Evolutionary conservation across 1,140 invertebrate genomes (phyloP).

Genomic region (Laupala kohalensis): DNA sequence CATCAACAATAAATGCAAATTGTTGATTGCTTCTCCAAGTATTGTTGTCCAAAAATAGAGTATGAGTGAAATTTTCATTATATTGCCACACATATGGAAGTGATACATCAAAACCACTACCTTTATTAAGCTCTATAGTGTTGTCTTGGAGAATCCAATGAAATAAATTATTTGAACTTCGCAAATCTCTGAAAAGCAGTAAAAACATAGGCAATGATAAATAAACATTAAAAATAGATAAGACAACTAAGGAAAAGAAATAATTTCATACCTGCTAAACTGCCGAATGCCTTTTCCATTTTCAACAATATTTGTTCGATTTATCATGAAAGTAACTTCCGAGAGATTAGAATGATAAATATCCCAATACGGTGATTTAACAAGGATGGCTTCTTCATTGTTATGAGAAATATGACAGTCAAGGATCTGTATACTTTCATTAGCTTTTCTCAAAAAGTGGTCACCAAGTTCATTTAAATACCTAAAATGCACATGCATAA

Average conservation of each 20-base stretch:
- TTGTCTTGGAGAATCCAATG: slow-evolving; percentile 85
- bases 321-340: slow-evolving; percentile 73
- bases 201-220: background rate
- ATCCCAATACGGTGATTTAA: slow-evolving; percentile 74
- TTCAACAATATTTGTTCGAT: slow-evolving; percentile 65
- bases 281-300: slow-evolving; percentile 77
- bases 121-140: slow-evolving; percentile 68
- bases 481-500: no score
- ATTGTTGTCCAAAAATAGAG: slow-evolving; percentile 72
- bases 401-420: slow-evolving; percentile 71
- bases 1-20: slow-evolving; percentile 73
- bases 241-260: background rate
- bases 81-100: slow-evolving; percentile 92
- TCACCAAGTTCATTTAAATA: slow-evolving; percentile 71
- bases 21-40: slow-evolving; percentile 74
- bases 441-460: slow-evolving; percentile 71
- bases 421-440: slow-evolving; percentile 70
- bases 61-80: slow-evolving; percentile 87
- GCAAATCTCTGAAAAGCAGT: slow-evolving; percentile 52
- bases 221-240: background rate
- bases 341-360: slow-evolving; percentile 66
- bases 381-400: slow-evolving; percentile 59
- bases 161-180: slow-evolving; percentile 86
- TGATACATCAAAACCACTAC: slow-evolving; percentile 69
- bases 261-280: slow-evolving; percentile 41